Percentiles rank a stretch among this genome's conserved stretches.
Conservation (phyloP, 2,888 invertebrate species). For the Philhelius pedissequus region DNA sequence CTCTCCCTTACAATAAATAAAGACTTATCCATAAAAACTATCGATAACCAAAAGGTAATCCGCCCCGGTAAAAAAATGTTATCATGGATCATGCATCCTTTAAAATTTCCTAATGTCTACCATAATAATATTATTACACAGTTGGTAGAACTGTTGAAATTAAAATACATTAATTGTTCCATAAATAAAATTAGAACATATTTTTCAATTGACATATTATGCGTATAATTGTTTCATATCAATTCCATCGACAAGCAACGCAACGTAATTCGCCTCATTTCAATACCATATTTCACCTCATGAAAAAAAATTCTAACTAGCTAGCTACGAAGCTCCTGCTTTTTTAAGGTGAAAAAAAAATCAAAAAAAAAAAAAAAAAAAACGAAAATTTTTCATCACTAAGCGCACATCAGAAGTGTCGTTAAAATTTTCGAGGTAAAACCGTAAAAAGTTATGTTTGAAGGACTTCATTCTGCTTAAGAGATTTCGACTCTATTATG, state of each 20-base stretch:
- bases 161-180: no score
- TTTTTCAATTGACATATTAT: neutral
- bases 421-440: constrained; percentile 64
- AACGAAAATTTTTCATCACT: constrained; percentile 50
- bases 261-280: neutral
- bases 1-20: no score
- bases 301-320: neutral
- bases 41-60: no score
- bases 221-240: neutral
- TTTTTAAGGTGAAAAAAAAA: neutral
- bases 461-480: constrained; percentile 56
- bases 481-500: constrained; percentile 31
- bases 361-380: constrained; percentile 15
- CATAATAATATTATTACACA: no score
- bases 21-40: no score
- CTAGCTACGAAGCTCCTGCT: neutral
- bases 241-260: neutral
- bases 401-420: constrained; percentile 56
- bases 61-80: no score
- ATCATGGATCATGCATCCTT: no score
- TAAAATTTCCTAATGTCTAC: no score
- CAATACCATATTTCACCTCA: neutral
- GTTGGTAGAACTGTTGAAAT: no score
- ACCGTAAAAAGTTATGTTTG: constrained; percentile 60
- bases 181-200: no score